Base-by-base conservation (phyloP, 2,888 invertebrate species). In the Galerucella pusilla region DNA sequence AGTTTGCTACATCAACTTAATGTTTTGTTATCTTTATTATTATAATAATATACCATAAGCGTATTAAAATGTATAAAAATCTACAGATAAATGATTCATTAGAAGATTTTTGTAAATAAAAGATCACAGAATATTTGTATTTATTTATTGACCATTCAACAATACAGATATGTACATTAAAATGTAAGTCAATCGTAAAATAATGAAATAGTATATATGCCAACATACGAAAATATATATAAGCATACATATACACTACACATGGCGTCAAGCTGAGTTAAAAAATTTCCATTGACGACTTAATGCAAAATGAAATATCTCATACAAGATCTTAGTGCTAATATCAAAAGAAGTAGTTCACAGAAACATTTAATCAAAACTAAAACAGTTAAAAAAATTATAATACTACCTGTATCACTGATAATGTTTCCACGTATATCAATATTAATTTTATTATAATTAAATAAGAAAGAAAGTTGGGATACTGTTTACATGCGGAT, bases 151-250 rank as follows among this genome's bases (percentile, higher is more conserved):
- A 73, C 76, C 73, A 76, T 76, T 76, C 73, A 76, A 76, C 76
- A 76, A 76, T 76, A 76, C 76, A 76, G 76, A 76, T 76, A 76
- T 76, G 76, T 76, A 76, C 76, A 76, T 76, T 73, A 73, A 72
- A 71, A 73, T 68, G 66, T 64, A 76, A 73, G 67, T 71, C 67
- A 76, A 76, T 61, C 45, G 42, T 73, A 68, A 76, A 76, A 76
- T 70, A 73, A 75, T 68, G 71, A 73, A 73, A 73, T 70, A 75
- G 66, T 68, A 66, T 71, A 71, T 70, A 63, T 73, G 61, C 61
- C 67, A 28, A 76, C 68, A 76, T 66, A 69, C 42, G 63, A 61
- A 66, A 72, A 66, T 52, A 75, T 71, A 71, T 74, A 70, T 61
- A 75, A 71, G 71, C 73, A 72, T 67, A 72, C 73, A 73, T 66